Base-by-base conservation (phyloP, 2,888 invertebrate genomes). In the Tenthredo distinguenda region DNA sequence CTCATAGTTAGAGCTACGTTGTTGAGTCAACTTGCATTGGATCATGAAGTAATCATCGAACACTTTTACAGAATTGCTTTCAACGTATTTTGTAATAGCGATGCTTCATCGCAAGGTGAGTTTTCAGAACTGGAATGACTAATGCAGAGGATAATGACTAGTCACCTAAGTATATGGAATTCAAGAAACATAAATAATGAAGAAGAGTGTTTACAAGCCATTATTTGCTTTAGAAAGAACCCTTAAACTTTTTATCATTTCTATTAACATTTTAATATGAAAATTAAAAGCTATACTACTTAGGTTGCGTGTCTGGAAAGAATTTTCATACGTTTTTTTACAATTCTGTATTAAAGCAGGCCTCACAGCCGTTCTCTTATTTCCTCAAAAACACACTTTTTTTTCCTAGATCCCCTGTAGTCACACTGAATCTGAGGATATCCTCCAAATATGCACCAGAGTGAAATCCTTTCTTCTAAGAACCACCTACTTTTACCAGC, bases 21-120 rank as follows among this genome's bases (percentile, higher is more conserved):
- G 76, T 92, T 97, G 18, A 96, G 97, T 9, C 97, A 97, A 89
- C 92, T 97, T 31, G 97, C 97, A 34, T 92, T 96, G 10, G 95
- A 96, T 89, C 96, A 97, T 89, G 96, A 96, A 90, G 93, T 95
- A 10, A 95, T 97, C 47, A 96, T 97, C 1, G 95, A 96, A 88
- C 95, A 96, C 84, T 98, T 97, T 93, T 98, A 97, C 91, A 96
- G 96, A 93, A 95, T 96, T 31, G 96, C 97, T 5, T 96, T 98
- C 87, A 96, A 96, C 91, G 96, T 97, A 0, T 97, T 97, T 91
- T 92, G 92, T 87, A 93, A 93, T 86, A 91, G 92, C n/a, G 92
- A 93, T 47, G 89, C 86, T 40, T 85, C 89, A 18, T 83, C 87
- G 0, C 89, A 90, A 85, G 91, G 91, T 92, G 88, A 83, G 82